These are phyloP conservation scores for Pentamera pediparva DNA, from an alignment of 53 echinoderm and acorn worm genomes.

Conservation along the genomic window DNA sequence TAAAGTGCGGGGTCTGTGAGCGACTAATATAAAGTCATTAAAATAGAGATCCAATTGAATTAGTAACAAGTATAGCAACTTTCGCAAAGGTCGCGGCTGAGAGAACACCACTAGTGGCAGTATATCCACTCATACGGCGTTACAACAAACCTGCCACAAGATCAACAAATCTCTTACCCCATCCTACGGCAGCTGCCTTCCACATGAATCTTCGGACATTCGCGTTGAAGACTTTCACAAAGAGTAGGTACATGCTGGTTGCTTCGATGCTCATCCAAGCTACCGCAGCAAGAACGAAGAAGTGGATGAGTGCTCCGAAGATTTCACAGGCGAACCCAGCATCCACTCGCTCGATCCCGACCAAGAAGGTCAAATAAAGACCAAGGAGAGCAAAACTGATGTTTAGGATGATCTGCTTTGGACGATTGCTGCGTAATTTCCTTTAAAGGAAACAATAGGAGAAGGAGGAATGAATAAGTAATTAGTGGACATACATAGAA, in stretches of 20 bases:
- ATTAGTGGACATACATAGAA: too few species aligned
- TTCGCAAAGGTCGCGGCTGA: too few species aligned
- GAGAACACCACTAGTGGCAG: too few species aligned
- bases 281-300: slow-evolving; percentile 24
- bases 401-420: slow-evolving; percentile 25
- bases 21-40: too few species aligned
- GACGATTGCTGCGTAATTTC: slow-evolving; percentile 19
- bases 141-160: too few species aligned
- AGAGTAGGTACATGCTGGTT: slow-evolving; percentile 14
- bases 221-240: slow-evolving; percentile 8
- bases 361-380: slow-evolving; percentile 5
- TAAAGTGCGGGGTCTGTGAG: too few species aligned
- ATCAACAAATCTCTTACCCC: too few species aligned
- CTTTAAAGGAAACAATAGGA: too few species aligned
- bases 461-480: too few species aligned
- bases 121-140: too few species aligned
- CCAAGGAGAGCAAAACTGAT: slow-evolving; percentile 28
- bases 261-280: slow-evolving; percentile 35
- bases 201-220: neutral
- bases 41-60: too few species aligned
- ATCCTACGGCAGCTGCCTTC: neutral
- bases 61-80: too few species aligned
- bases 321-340: neutral
- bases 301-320: slow-evolving; percentile 19
- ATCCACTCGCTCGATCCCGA: slow-evolving; percentile 23